Conservation (phyloP, 2,113 vertebrate genomes). For the Platycercus adscitus region DNA sequence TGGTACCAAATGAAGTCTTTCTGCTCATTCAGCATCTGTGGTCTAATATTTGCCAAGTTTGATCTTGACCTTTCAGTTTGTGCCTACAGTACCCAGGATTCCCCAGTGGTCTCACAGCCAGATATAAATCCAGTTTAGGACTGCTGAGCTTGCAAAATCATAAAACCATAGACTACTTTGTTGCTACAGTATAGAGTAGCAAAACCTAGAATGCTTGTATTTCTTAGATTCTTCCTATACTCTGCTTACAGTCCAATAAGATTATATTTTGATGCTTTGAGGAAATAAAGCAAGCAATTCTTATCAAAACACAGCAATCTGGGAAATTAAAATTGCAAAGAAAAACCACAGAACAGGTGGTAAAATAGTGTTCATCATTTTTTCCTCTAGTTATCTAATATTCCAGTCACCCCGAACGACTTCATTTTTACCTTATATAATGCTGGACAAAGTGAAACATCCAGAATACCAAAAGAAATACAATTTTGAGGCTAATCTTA, state of each 20-base stretch:
- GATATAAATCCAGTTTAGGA: neutral
- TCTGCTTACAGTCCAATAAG: neutral
- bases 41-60: neutral
- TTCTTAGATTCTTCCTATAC: neutral
- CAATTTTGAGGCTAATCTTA: neutral
- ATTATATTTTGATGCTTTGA: neutral
- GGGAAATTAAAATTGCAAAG: neutral
- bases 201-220: neutral
- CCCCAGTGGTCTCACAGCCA: neutral
- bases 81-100: neutral
- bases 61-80: neutral
- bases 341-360: neutral
- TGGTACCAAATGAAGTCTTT: neutral
- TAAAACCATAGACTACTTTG: neutral
- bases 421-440: neutral
- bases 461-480: neutral
- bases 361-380: neutral
- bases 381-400: neutral
- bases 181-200: rapidly evolving
- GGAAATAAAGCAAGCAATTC: neutral
- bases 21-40: neutral
- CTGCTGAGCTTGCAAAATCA: neutral
- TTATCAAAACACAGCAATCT: neutral
- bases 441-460: neutral
- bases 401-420: neutral